Conservation (phyloP, 1,140 invertebrate genomes). For the Ceratosolen fusciceps region DNA sequence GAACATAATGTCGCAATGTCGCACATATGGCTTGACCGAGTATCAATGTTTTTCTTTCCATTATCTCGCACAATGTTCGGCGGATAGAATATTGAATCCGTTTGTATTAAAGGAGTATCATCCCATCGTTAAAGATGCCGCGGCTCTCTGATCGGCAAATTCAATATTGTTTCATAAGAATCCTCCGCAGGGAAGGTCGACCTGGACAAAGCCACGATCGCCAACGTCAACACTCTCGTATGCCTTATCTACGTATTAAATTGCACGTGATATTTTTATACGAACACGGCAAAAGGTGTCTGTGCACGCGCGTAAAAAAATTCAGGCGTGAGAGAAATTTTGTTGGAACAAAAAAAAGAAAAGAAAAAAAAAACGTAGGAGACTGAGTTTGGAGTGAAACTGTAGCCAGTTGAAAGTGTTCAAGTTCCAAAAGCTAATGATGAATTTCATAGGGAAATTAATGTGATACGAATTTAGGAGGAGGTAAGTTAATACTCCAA, state of each 20-base stretch:
- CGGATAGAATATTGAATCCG: not conserved
- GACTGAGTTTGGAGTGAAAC: not conserved
- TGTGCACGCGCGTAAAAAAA: not conserved
- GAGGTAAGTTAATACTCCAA: not conserved
- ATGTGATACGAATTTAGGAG: not conserved
- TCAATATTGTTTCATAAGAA: too few relatives aligned
- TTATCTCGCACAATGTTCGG: too few relatives aligned
- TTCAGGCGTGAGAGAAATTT: too few relatives aligned
- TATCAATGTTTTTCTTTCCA: not conserved
- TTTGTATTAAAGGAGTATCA: not conserved
- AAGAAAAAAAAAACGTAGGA: too few relatives aligned
- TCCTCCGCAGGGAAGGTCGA: too few relatives aligned
- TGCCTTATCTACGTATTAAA: not conserved
- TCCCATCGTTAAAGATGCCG: too few relatives aligned
- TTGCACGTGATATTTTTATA: not conserved
- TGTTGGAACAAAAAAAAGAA: too few relatives aligned
- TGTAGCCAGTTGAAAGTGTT: not conserved
- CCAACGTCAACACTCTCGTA: not conserved
- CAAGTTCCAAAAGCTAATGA: not conserved
- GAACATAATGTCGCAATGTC: not conserved
- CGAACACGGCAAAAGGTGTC: not conserved
- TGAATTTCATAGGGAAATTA: not conserved
- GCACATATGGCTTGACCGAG: not conserved
- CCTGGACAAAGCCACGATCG: too few relatives aligned
- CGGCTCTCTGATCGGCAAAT: too few relatives aligned